Conservation (phyloP, 2,113 vertebrate species). For the Danionella cerebrum region DNA sequence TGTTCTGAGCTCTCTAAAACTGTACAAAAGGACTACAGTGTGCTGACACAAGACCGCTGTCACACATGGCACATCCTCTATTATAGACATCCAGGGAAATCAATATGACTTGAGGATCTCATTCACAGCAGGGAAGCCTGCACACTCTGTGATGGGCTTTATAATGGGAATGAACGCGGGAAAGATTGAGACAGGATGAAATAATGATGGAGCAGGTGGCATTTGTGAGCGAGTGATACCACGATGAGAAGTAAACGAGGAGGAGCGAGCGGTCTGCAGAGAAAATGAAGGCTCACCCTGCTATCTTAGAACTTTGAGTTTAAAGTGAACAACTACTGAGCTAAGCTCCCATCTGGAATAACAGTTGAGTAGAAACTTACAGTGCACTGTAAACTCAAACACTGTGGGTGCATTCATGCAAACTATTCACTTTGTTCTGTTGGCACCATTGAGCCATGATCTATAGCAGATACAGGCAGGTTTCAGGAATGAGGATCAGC, state of each 20-base stretch:
- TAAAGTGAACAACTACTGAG: neutral
- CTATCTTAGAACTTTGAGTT: conserved; percentile 7
- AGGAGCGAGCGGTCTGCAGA: neutral
- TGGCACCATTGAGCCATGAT: no score
- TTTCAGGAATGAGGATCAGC: no score
- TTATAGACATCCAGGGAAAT: conserved; percentile 39
- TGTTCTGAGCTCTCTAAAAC: neutral
- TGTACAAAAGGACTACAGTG: neutral
- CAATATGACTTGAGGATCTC: conserved; percentile 33
- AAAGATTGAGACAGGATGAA: conserved; percentile 34
- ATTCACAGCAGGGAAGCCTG: conserved; percentile 24
- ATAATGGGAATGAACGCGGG: conserved; percentile 32
- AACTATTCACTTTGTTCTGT: no score
- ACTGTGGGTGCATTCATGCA: no score
- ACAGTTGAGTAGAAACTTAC: neutral
- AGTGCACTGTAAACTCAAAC: no score
- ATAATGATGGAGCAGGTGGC: conserved; percentile 36
- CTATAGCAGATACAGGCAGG: no score
- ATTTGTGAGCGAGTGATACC: conserved; percentile 14
- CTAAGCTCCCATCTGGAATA: neutral
- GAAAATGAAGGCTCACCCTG: neutral
- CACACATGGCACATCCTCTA: conserved; percentile 32
- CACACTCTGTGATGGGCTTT: conserved; percentile 33
- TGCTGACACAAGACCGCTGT: neutral
- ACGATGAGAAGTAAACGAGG: neutral